phyloP scores from a whole-genome alignment of 2,797 vertebrate genomes.

The Coregonus ussuriensis region DNA sequence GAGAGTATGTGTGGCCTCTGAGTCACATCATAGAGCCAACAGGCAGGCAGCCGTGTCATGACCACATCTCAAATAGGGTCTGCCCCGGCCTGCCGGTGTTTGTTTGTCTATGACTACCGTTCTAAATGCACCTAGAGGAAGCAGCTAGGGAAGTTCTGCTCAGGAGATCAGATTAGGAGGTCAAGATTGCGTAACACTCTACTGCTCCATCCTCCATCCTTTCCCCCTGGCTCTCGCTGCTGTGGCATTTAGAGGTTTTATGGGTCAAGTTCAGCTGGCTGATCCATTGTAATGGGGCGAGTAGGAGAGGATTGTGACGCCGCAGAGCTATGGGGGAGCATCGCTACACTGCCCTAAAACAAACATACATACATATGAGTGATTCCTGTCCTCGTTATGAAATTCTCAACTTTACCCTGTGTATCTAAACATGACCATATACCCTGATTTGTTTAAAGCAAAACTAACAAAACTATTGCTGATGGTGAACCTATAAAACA shows the following conservation, averaged over 20 bases:
- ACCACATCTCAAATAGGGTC: not conserved
- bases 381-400: no score
- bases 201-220: not conserved
- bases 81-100: not conserved
- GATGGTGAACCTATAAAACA: no score
- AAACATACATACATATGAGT: not conserved
- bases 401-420: no score
- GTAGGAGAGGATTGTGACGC: not conserved
- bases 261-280: not conserved
- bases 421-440: no score
- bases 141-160: not conserved
- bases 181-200: conserved; percentile 2
- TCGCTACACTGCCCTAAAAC: not conserved
- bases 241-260: not conserved
- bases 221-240: no score
- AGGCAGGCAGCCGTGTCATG: not conserved
- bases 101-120: not conserved
- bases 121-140: not conserved
- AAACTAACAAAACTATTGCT: no score
- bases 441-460: no score
- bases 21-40: not conserved
- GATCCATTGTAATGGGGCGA: not conserved
- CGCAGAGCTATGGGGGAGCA: not conserved
- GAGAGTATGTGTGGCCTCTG: not conserved
- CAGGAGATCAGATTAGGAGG: conserved; percentile 12